Conservation (phyloP, 2,797 vertebrate species). For the Malacoctenus gilli region DNA sequence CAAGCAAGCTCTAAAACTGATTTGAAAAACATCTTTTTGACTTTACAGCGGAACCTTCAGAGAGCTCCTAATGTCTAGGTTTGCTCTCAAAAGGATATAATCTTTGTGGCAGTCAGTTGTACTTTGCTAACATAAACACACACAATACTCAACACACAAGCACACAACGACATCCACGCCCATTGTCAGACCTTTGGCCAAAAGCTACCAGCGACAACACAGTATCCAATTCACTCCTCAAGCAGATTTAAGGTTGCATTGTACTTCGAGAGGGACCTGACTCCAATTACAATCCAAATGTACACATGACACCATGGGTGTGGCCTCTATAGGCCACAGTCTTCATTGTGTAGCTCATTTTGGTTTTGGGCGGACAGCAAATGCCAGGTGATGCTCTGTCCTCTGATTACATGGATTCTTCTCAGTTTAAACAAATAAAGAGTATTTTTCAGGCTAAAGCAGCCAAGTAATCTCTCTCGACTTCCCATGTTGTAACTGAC, state of each 20-base stretch:
- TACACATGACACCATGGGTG: conserved; percentile 63
- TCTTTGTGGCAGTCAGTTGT: too few relatives aligned
- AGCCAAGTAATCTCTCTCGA: not conserved
- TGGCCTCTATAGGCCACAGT: conserved; percentile 41
- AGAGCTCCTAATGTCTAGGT: too few relatives aligned
- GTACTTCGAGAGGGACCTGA: conserved; percentile 48
- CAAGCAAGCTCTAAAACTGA: too few relatives aligned
- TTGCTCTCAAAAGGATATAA: too few relatives aligned
- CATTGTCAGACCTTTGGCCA: conserved; percentile 11
- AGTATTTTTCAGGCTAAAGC: conserved; percentile 20
- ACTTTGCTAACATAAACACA: conserved; percentile 19
- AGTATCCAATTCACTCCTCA: conserved; percentile 39
- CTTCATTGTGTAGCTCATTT: conserved; percentile 56
- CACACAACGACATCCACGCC: conserved; percentile 12
- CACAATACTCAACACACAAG: conserved; percentile 1
- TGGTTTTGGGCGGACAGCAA: conserved; percentile 52
- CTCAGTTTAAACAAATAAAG: conserved; percentile 10
- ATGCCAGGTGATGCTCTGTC: conserved; percentile 22
- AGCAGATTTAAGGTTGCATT: conserved; percentile 41
- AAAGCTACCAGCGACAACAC: conserved; percentile 24
- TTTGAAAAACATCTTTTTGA: too few relatives aligned
- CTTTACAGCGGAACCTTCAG: too few relatives aligned
- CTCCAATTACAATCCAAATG: conserved; percentile 54
- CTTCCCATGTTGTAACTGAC: conserved; percentile 20
- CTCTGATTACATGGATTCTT: not conserved